These are phyloP conservation scores for Cyprinella venusta DNA, from an alignment of 2,797 vertebrate genomes.

Conservation along the genomic window DNA sequence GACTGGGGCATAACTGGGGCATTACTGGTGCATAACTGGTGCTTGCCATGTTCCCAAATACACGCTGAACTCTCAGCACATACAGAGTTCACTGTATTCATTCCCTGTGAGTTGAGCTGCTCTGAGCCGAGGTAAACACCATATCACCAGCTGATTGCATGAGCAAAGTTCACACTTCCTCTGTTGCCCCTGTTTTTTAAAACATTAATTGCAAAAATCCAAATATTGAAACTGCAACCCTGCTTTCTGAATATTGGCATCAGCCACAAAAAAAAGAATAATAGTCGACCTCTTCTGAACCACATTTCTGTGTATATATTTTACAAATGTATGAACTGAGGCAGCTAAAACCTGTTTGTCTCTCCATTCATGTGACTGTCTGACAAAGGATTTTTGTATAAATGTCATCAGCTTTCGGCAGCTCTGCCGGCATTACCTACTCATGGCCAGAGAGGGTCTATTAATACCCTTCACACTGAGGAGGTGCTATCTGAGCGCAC, in stretches of 20 bases:
- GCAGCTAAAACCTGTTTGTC: background rate
- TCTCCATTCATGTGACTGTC: background rate
- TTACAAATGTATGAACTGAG: constrained; percentile 5
- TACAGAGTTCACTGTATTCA: too few species aligned
- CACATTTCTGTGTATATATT: constrained; percentile 12
- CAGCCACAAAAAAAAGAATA: background rate
- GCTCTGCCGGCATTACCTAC: background rate
- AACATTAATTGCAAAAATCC: background rate
- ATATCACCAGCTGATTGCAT: background rate
- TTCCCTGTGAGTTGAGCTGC: too few species aligned
- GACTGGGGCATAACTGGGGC: too few species aligned
- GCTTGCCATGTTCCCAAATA: too few species aligned
- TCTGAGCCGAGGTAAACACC: background rate
- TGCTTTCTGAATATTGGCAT: background rate
- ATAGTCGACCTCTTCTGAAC: background rate
- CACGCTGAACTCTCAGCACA: too few species aligned
- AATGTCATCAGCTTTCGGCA: constrained; percentile 9
- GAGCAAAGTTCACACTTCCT: background rate
- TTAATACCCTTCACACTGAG: constrained; percentile 33
- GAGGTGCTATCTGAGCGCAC: background rate
- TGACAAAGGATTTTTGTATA: constrained; percentile 4
- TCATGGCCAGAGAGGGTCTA: constrained; percentile 13
- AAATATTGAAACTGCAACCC: background rate
- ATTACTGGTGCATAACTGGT: too few species aligned
- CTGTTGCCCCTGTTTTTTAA: background rate